Evolutionary conservation across 2,888 invertebrate species (phyloP).

Genomic region (Aleiodes leptofemur): DNA sequence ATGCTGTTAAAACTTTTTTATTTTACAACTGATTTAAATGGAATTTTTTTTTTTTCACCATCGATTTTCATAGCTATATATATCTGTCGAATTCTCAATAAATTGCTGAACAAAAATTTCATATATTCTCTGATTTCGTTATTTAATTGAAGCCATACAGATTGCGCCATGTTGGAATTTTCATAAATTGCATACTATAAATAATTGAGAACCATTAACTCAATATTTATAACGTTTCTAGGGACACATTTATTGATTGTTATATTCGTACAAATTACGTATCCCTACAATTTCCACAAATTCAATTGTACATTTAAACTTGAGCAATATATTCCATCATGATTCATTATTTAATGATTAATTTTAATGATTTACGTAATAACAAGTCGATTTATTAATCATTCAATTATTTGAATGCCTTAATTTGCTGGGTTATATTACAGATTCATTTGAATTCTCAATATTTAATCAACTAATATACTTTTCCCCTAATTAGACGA

Average conservation of each 20-base stretch:
- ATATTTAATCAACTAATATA: too few species aligned
- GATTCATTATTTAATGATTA: slow-evolving; percentile 23
- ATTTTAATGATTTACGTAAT: slow-evolving; percentile 34
- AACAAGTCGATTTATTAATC: too few species aligned
- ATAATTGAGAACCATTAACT: slow-evolving; percentile 37
- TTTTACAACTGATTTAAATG: too few species aligned
- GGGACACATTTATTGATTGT: slow-evolving; percentile 34
- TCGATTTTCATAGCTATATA: background rate
- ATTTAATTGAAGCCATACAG: slow-evolving; percentile 35
- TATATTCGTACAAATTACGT: background rate
- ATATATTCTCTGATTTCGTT: background rate
- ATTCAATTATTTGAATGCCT: background rate
- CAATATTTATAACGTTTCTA: slow-evolving; percentile 24
- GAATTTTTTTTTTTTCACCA: too few species aligned
- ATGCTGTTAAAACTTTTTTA: background rate
- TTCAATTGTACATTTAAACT: slow-evolving; percentile 13
- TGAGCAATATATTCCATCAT: background rate
- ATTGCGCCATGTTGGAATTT: slow-evolving; percentile 2
- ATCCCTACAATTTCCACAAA: background rate
- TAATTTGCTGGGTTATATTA: too few species aligned
- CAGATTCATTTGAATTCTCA: too few species aligned
- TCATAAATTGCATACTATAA: slow-evolving; percentile 36
- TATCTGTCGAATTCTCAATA: background rate
- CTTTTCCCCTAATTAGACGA: too few species aligned
- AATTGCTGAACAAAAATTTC: background rate